Evolutionary conservation across 2,113 vertebrate species (phyloP), one percentile per base, ranked within the genome.

Genomic region (Podarcis cretensis): DNA sequence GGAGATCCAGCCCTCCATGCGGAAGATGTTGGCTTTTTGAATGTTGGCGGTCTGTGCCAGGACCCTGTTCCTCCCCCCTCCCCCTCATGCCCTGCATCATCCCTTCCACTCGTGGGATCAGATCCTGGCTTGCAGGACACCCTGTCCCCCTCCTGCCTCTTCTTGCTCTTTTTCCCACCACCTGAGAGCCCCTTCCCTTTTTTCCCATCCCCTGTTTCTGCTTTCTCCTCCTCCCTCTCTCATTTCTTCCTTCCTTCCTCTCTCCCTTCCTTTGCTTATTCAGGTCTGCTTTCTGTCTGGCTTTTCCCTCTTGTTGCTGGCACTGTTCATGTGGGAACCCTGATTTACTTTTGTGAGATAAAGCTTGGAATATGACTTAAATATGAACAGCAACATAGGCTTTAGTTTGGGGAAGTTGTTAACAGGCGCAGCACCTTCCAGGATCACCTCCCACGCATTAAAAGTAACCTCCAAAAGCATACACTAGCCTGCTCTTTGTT

Each of bases 1-100:
- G 21, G 97, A 98, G 90, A 95, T 98, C 88, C 96, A 97, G 94
- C 97, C 98, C 3, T 92, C 96, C 93, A 98, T 98, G 98, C 96
- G 98, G 85, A 97, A 89, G 92, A 96, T 97, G 81, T 87, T 98
- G 92, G 95, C 97, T 0, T 96, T 96, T 40, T 99, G 98, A 98
- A 98, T 99, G 98, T 90, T 99, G 68, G 97, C 98, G 98, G 98
- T 88, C 40, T 43, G 87, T 98, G 94, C 69, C 40, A 10, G 48
- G 48, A 48, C 2, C 48, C 43, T 43, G 43, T 43, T 43, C 43
- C 43, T 43, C 43, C 8, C 48, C 48, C 48, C 48, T 9, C 48
- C 48, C 48, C 48, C 7, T 48, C 48, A 48, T 48, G 48, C 9
- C 48, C 48, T 48, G 48, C 9, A 2, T 48, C 2, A 10, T 48